These are phyloP conservation scores for Pseudolycoriella hygida DNA, from an alignment of 2,888 invertebrate species.

Conservation along the genomic window DNA sequence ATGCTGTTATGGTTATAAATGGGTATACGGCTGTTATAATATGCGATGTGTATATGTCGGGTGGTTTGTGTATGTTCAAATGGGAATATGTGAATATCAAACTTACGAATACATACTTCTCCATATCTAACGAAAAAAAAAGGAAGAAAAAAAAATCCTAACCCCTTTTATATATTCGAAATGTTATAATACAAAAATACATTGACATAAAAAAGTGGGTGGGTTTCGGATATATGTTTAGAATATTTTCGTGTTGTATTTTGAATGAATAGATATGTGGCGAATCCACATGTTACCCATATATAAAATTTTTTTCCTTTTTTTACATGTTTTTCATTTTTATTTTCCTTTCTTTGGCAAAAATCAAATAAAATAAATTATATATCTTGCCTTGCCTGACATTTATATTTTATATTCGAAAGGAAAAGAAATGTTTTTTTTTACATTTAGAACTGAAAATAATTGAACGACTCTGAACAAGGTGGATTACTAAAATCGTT, in stretches of 20 bases:
- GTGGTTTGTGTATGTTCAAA: background rate
- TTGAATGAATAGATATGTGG: constrained; percentile 2
- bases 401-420: no score
- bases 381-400: no score
- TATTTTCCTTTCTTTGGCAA: background rate
- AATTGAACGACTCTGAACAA: no score
- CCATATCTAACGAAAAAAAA: background rate
- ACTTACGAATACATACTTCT: background rate
- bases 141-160: background rate
- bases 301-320: background rate
- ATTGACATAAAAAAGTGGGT: background rate
- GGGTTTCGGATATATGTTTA: background rate
- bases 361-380: no score
- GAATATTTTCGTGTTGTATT: background rate
- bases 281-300: constrained; percentile 5
- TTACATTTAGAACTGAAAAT: no score
- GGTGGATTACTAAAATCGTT: no score
- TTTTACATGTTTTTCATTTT: background rate
- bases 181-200: background rate
- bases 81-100: background rate
- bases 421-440: no score
- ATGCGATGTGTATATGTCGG: background rate
- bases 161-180: no score
- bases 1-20: no score
- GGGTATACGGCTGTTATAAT: background rate